Percentiles rank a stretch among this genome's conserved stretches.
Evolutionary conservation across 2,113 vertebrate species (phyloP).

Genomic region (Sminthopsis crassicaudata): DNA sequence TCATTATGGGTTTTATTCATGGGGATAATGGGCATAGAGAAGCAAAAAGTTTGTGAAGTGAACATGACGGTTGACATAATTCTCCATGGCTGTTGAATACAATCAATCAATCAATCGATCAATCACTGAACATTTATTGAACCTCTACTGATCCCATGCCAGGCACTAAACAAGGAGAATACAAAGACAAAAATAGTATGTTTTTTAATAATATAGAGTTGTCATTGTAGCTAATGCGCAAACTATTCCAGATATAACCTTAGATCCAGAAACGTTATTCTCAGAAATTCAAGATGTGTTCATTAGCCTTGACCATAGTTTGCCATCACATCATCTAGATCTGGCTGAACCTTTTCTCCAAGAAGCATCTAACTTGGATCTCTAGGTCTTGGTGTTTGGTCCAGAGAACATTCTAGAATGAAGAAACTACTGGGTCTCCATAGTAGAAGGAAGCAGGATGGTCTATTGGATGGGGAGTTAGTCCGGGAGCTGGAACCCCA

Average conservation of each 20-base stretch:
- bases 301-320: neutral
- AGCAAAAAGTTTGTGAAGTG: neutral
- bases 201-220: neutral
- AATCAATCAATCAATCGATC: neutral
- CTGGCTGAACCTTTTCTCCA: neutral
- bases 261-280: neutral
- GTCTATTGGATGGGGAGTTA: neutral
- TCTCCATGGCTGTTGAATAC: neutral
- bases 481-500: neutral
- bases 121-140: neutral
- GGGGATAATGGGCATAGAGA: neutral
- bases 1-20: neutral
- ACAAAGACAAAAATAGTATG: neutral
- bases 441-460: neutral
- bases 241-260: neutral
- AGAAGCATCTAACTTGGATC: neutral
- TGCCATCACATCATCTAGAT: neutral
- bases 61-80: neutral
- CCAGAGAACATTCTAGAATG: neutral
- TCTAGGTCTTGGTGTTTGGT: neutral
- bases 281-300: neutral
- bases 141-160: neutral
- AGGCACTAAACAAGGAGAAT: neutral
- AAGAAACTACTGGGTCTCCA: neutral
- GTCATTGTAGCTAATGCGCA: neutral